Conservation (phyloP, 1,140 invertebrate species). For the Dryas iulia region DNA sequence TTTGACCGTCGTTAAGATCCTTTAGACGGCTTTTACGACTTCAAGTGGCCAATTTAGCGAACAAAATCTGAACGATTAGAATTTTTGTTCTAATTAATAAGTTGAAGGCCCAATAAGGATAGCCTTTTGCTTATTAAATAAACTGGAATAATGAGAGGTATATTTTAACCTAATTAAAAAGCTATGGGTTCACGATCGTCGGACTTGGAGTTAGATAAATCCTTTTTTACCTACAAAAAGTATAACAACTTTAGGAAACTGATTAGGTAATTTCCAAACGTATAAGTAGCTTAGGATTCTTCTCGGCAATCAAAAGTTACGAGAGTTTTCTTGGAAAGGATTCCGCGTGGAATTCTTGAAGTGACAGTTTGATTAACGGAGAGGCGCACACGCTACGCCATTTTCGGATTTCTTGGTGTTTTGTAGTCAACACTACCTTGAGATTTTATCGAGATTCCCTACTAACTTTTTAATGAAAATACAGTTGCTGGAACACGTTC, state of each 20-base stretch:
- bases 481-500: conserved; percentile 13
- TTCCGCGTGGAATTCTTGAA: conserved; percentile 76
- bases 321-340: conserved; percentile 69
- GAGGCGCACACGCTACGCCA: conserved; percentile 67
- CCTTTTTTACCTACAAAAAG: not conserved
- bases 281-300: conserved; percentile 69
- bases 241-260: conserved; percentile 5
- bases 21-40: conserved; percentile 77
- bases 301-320: conserved; percentile 76
- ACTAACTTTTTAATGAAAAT: conserved; percentile 26
- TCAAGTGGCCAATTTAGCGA: conserved; percentile 77
- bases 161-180: conserved; percentile 47
- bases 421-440: conserved; percentile 55
- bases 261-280: conserved; percentile 69
- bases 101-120: conserved; percentile 49
- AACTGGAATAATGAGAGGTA: conserved; percentile 55
- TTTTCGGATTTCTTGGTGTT: conserved; percentile 65
- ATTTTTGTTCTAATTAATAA: conserved; percentile 79
- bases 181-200: conserved; percentile 1
- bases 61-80: conserved; percentile 76
- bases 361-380: conserved; percentile 80
- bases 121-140: conserved; percentile 64
- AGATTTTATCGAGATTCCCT: conserved; percentile 50
- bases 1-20: conserved; percentile 80
- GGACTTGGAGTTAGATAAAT: not conserved